Percentiles rank a stretch among this genome's conserved stretches.
These are phyloP conservation scores for Gisinianus flammeolus DNA, from an alignment of 2,888 invertebrate genomes.

Conservation along the genomic window DNA sequence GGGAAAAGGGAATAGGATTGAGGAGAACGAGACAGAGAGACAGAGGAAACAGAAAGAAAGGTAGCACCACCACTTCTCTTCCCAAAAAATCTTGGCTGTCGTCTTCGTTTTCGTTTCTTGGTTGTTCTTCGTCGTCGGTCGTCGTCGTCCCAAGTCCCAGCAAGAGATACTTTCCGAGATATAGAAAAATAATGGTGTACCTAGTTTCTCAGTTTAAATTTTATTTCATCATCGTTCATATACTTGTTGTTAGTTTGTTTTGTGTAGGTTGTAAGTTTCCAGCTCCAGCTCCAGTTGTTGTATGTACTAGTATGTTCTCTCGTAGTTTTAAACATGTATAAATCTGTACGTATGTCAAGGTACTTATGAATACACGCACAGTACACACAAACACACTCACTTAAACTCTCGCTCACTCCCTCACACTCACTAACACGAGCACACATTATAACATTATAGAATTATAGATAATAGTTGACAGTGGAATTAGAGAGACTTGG, in stretches of 20 bases:
- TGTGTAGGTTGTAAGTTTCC: too few relatives aligned
- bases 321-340: background rate
- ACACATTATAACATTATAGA: too few relatives aligned
- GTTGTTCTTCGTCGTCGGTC: background rate
- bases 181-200: slow-evolving; percentile 23
- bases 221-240: slow-evolving; percentile 21
- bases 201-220: background rate
- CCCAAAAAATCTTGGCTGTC: background rate
- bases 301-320: background rate
- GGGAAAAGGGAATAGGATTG: background rate
- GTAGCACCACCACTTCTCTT: background rate
- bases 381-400: background rate
- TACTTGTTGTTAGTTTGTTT: too few relatives aligned
- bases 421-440: too few relatives aligned
- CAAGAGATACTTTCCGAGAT: background rate
- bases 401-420: background rate
- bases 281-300: background rate
- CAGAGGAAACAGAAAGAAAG: slow-evolving; percentile 17
- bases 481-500: slow-evolving; percentile 11
- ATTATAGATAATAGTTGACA: background rate
- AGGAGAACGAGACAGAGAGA: background rate
- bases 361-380: background rate
- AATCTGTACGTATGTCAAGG: too few relatives aligned
- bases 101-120: background rate
- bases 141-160: background rate